Evolutionary conservation across 2,797 vertebrate genomes (phyloP), one percentile per base, ranked within the genome.

Genomic region (Lepilemur septentrionalis): DNA sequence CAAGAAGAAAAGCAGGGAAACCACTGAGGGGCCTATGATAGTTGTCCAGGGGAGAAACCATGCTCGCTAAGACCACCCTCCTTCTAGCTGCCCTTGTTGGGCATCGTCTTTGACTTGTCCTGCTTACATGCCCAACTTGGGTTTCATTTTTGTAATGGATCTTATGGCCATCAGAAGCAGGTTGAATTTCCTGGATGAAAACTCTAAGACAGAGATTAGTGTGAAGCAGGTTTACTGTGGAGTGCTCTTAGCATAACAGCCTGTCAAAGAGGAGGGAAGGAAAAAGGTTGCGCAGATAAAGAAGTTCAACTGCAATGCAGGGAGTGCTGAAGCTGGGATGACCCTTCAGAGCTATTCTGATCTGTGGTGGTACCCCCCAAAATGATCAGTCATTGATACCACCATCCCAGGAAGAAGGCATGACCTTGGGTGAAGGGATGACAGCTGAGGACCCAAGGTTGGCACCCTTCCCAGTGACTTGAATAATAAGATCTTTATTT

Each of bases 401-500:
- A 83, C 38, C 20, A 13, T 30, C 4, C 18, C 50, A 83, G 73
- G 38, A 86, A 86, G 63, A 43, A n/a, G 38, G n/a, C 57, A 48
- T 57, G 63, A 17, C 43, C 46, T 67, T 85, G 52, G 46, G 35
- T 46, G 65, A 72, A 48, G 32, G 59, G 86, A 20, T 79, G 61
- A 72, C 10, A 87, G 69, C 75, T 43, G 52, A 80, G 35, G 61
- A 32, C 57, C 80, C 7, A 25, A 38, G 38, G 38, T 57, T 48
- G 73, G 82, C 81, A 70, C 55, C 30, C 30, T 41, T 82, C 73
- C 48, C 46, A 70, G 57, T 35, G 32, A n/a, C 55, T n/a, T 88
- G 32, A 35, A 87, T 50, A 89, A 23, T 65, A 79, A 82, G 82
- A 46, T 43, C 61, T 92, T 96, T 88, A 55, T 65, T 93, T 55